Conservation (phyloP, 2,888 invertebrate genomes). For the Galerucella calmariensis region DNA sequence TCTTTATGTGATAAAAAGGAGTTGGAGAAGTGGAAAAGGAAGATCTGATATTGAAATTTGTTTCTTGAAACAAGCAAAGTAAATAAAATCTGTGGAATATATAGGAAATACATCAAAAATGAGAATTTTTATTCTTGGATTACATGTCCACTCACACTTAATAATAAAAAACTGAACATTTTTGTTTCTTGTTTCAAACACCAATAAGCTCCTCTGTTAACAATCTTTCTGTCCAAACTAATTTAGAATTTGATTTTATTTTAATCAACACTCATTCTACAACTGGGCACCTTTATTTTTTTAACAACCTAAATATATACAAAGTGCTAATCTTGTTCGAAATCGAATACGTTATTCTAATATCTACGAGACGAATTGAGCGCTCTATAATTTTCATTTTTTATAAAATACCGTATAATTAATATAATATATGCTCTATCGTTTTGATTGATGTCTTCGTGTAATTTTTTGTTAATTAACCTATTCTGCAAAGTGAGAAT, state of each 20-base stretch:
- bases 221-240: conserved; percentile 19
- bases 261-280: conserved; percentile 24
- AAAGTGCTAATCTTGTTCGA: conserved; percentile 41
- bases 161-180: neutral
- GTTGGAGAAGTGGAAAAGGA: too few relatives aligned
- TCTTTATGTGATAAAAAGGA: too few relatives aligned
- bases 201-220: neutral
- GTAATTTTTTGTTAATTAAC: neutral
- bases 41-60: too few relatives aligned
- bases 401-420: conserved; percentile 18
- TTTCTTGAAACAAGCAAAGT: neutral
- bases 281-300: conserved; percentile 35
- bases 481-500: neutral
- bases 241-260: conserved; percentile 40
- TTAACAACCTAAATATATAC: conserved; percentile 44
- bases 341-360: conserved; percentile 40
- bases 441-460: conserved; percentile 15
- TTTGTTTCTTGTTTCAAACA: neutral
- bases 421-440: conserved; percentile 1
- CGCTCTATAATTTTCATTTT: conserved; percentile 22
- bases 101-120: neutral
- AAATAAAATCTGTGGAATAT: too few relatives aligned
- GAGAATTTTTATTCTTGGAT: neutral
- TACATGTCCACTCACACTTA: neutral
- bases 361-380: conserved; percentile 41